These are phyloP conservation scores for human (Homo sapiens) DNA, from an alignment of 2,113 vertebrate genomes.

Conservation along the genomic window DNA sequence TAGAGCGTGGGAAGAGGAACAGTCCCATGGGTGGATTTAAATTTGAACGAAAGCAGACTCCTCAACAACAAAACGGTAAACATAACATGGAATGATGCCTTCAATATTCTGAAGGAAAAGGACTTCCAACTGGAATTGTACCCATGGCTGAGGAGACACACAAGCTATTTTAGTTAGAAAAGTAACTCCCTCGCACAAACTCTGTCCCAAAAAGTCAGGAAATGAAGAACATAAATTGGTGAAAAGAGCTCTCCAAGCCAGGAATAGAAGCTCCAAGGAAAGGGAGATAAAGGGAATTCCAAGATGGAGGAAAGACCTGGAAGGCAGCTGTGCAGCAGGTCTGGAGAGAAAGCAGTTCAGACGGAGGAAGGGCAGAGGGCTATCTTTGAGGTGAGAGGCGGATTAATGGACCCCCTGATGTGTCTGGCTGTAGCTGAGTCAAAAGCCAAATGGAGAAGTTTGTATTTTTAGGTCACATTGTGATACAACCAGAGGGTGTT, in stretches of 20 bases:
- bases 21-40: neutral
- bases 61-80: neutral
- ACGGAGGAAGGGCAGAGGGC: rapidly evolving
- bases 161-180: neutral
- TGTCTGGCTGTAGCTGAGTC: neutral
- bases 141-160: neutral
- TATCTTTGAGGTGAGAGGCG: no score
- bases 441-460: no score
- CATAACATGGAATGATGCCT: neutral
- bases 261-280: neutral
- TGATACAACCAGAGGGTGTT: neutral
- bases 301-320: neutral
- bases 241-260: neutral
- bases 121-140: neutral
- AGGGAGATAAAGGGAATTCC: neutral
- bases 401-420: neutral
- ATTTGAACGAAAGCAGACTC: neutral
- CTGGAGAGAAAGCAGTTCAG: neutral
- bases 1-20: no score
- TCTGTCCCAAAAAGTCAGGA: neutral
- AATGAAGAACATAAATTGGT: neutral
- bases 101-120: neutral
- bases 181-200: neutral
- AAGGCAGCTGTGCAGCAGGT: neutral
- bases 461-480: neutral